Conservation (phyloP, 2,888 invertebrate species). For the Ethmia dodecea region DNA sequence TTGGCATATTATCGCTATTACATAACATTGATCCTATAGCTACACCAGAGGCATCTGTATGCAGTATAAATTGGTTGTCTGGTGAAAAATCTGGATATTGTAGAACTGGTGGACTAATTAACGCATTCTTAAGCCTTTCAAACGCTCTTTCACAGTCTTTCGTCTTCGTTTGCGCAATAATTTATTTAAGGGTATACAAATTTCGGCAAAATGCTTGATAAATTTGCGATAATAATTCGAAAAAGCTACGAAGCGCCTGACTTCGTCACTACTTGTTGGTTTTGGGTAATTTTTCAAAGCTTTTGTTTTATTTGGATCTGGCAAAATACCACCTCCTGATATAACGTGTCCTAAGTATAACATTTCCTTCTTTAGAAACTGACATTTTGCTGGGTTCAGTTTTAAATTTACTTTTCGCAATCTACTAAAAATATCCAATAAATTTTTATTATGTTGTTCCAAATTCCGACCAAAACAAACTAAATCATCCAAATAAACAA, state of each 20-base stretch:
- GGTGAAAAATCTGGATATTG: constrained; percentile 8
- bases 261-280: constrained; percentile 1
- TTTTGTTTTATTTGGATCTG: constrained; percentile 2
- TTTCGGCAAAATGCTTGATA: constrained; percentile 6
- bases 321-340: not conserved
- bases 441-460: not conserved
- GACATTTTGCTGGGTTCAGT: not conserved
- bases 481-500: constrained; percentile 1
- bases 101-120: constrained; percentile 5
- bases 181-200: constrained; percentile 1
- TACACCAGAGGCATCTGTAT: constrained; percentile 3
- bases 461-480: not conserved
- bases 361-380: not conserved
- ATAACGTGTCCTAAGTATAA: not conserved
- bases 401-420: not conserved
- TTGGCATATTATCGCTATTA: constrained; percentile 2
- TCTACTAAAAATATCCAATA: not conserved
- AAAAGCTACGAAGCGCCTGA: constrained; percentile 5
- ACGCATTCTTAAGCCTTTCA: constrained; percentile 13
- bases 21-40: constrained; percentile 4
- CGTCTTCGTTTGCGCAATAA: not conserved
- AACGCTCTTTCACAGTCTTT: not conserved
- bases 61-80: not conserved
- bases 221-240: constrained; percentile 10
- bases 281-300: constrained; percentile 1